Evolutionary conservation across 1,140 invertebrate genomes (phyloP).

Genomic region (Adelges cooleyi): DNA sequence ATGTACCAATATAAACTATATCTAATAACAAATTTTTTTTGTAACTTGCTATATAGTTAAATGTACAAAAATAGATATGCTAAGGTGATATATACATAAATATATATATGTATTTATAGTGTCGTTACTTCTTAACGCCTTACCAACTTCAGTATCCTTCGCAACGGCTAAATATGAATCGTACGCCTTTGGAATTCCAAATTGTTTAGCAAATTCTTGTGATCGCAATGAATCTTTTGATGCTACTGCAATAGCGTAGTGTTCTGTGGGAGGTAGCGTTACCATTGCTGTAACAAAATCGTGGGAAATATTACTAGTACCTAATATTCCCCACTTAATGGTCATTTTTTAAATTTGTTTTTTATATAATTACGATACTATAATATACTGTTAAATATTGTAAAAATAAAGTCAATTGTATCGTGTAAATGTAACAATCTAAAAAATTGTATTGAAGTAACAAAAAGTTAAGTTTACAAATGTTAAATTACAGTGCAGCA

Average conservation of each 20-base stretch:
- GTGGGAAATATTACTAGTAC: slow-evolving; percentile 4
- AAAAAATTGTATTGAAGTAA: too few species aligned
- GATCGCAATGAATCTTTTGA: not conserved
- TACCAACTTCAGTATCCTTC: not conserved
- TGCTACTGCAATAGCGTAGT: not conserved
- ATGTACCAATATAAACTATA: slow-evolving; percentile 61
- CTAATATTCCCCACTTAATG: slow-evolving; percentile 7
- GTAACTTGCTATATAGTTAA: not conserved
- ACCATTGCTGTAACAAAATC: not conserved
- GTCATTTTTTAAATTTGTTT: too few species aligned
- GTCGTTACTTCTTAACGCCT: not conserved
- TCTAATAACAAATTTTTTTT: slow-evolving; percentile 44
- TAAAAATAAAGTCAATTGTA: too few species aligned
- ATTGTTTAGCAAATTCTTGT: not conserved
- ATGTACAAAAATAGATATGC: not conserved
- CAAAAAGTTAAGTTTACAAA: too few species aligned
- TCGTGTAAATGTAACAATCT: too few species aligned
- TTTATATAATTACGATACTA: too few species aligned
- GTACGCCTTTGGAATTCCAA: not conserved
- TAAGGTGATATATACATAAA: not conserved
- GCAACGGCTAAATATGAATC: slow-evolving; percentile 1
- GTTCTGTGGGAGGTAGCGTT: not conserved
- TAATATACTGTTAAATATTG: too few species aligned
- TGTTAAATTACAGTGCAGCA: too few species aligned
- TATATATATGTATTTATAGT: not conserved